Base-by-base conservation (phyloP, 2,888 invertebrate genomes). In the Urechis unicinctus region DNA sequence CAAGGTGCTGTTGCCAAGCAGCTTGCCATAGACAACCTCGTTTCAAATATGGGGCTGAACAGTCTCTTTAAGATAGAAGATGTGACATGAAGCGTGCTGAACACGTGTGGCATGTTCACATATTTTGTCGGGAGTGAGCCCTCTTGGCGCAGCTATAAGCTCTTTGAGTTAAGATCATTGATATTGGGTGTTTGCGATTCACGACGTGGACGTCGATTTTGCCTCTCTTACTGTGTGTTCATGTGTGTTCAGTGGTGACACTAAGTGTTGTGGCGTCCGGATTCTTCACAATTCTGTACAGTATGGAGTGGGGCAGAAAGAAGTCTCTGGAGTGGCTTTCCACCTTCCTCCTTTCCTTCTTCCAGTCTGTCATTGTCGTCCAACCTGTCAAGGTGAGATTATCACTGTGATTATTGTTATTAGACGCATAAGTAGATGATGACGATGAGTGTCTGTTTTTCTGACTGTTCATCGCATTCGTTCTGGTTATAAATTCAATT, bases 241-340 rank as follows among this genome's bases (percentile, higher is more conserved):
- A n/a, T 44, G 17, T 42, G 31, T 45, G 58, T 66, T 17, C 67
- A 77, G 75, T 77, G 62, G 73, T 71, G 53, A 69, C 72, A 63
- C 61, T 73, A 22, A 72, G 72, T 54, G 66, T 77, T 43, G 60
- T 69, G 13, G 61, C 66, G 0, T 71, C 75, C 2, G 76, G 70
- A 2, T 77, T 77, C 64, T 77, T 77, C 65, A 75, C 76, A 9
- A 73, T 77, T 41, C 66, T 77, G 29, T 77, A 76, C 69, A 74
- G 74, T 57, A 73, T 77, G 74, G 68, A 77, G 59, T 77, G 77
- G 77, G 77, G 77, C 9, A 64, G 64, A 43, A 68, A 72, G 52
- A 75, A 77, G 57, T 68, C 77, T 1, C 68, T 74, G 49, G 72
- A 76, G 43, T 78, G 77, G 77, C 66, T 78, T 24, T 64, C 66